phyloP scores from a whole-genome alignment of 2,888 invertebrate species.

The Prionchulus punctatus region DNA sequence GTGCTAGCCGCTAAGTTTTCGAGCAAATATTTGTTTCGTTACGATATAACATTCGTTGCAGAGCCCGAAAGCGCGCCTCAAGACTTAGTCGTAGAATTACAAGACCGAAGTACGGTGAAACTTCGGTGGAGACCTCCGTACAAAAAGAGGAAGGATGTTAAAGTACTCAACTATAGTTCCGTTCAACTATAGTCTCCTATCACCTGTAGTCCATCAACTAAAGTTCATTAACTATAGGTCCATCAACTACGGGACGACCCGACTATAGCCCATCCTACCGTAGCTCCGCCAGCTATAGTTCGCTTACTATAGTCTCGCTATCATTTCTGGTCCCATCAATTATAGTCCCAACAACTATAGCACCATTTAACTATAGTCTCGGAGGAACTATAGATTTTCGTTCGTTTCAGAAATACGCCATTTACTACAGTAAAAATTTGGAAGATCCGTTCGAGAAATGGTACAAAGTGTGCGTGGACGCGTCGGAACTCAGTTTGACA shows the following conservation, averaged over 20 bases:
- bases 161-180: too few species aligned
- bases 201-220: too few species aligned
- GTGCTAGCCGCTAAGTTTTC: background rate
- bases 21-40: background rate
- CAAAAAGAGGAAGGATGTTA: constrained; percentile 8
- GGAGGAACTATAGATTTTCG: background rate
- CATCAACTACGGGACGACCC: too few species aligned
- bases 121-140: constrained; percentile 11
- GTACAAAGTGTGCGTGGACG: constrained; percentile 6
- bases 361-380: background rate
- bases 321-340: too few species aligned
- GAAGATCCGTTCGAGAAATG: constrained; percentile 10
- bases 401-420: constrained; percentile 11
- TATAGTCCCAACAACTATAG: too few species aligned
- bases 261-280: too few species aligned
- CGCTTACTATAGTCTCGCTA: too few species aligned
- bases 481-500: background rate
- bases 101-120: background rate
- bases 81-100: background rate
- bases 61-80: constrained; percentile 14
- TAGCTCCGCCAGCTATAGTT: too few species aligned
- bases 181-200: background rate
- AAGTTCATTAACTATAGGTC: too few species aligned
- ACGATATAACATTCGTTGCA: background rate
- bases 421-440: constrained; percentile 11